Evolutionary conservation across 2,113 vertebrate species (phyloP).

Genomic region (Synchiropus splendidus): DNA sequence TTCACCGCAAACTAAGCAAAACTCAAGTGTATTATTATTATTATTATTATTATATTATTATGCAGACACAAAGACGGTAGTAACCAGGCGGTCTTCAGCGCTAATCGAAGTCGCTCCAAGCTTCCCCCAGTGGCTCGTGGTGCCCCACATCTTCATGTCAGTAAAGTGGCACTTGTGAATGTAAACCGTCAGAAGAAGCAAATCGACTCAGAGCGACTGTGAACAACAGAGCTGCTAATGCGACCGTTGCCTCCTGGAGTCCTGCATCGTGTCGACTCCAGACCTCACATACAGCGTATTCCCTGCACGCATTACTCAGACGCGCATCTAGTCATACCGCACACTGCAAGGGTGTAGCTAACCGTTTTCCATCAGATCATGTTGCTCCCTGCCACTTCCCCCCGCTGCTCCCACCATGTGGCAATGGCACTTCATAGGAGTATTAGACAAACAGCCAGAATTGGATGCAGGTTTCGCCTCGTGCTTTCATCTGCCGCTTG

Average conservation of each 20-base stretch:
- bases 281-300: constrained; percentile 24
- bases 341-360: constrained; percentile 28
- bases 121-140: no score
- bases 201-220: no score
- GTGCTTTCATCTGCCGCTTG: constrained; percentile 60
- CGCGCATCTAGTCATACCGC: constrained; percentile 12
- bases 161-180: no score
- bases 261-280: constrained; percentile 14
- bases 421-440: constrained; percentile 55
- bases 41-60: no score
- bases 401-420: constrained; percentile 47
- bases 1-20: no score
- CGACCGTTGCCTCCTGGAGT: constrained; percentile 1
- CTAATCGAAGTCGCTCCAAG: no score
- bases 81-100: no score
- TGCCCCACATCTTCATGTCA: no score
- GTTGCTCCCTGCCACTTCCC: constrained; percentile 17
- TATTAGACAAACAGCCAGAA: constrained; percentile 63
- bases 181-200: no score
- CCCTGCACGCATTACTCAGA: constrained; percentile 19
- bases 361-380: constrained; percentile 60
- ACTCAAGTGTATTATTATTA: no score
- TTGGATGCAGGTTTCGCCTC: constrained; percentile 61
- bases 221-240: no score
- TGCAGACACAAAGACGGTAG: no score